Percentiles rank a stretch among this genome's conserved stretches.
These are phyloP conservation scores for Kryptolebias marmoratus DNA, from an alignment of 2,113 vertebrate species.

Conservation along the genomic window DNA sequence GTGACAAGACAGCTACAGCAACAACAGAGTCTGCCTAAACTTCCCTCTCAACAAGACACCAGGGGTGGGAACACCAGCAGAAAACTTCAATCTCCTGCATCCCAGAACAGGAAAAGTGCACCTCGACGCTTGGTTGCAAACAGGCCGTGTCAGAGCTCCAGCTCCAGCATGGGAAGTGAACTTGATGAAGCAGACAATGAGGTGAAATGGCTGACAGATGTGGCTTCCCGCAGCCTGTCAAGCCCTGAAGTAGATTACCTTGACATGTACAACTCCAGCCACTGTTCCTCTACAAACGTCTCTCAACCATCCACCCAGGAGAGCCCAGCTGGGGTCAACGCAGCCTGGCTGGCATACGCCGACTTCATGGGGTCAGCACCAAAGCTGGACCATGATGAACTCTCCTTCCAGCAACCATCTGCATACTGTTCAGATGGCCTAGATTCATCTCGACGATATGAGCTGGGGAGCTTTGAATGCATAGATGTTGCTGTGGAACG, in stretches of 20 bases:
- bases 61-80: constrained; percentile 56
- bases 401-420: constrained; percentile 60
- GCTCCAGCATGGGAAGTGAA: constrained; percentile 84
- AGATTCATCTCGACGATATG: constrained; percentile 79
- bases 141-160: constrained; percentile 74
- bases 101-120: constrained; percentile 57
- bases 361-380: constrained; percentile 75
- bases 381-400: constrained; percentile 72
- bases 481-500: constrained; percentile 90
- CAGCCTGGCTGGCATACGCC: constrained; percentile 82
- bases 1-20: constrained; percentile 77
- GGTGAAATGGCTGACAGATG: constrained; percentile 85
- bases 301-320: constrained; percentile 86
- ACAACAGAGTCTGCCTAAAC: constrained; percentile 74
- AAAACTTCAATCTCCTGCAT: constrained; percentile 59
- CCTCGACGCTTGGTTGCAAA: constrained; percentile 52
- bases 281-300: constrained; percentile 80
- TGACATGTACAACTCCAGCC: constrained; percentile 89
- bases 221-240: constrained; percentile 82
- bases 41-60: constrained; percentile 70
- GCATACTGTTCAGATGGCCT: constrained; percentile 59
- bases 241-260: constrained; percentile 79
- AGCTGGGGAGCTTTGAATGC: constrained; percentile 85
- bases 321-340: constrained; percentile 73
- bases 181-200: constrained; percentile 87